These are phyloP conservation scores for Schizothorax lantsangensis DNA, from an alignment of 2,797 vertebrate species.

Conservation along the genomic window DNA sequence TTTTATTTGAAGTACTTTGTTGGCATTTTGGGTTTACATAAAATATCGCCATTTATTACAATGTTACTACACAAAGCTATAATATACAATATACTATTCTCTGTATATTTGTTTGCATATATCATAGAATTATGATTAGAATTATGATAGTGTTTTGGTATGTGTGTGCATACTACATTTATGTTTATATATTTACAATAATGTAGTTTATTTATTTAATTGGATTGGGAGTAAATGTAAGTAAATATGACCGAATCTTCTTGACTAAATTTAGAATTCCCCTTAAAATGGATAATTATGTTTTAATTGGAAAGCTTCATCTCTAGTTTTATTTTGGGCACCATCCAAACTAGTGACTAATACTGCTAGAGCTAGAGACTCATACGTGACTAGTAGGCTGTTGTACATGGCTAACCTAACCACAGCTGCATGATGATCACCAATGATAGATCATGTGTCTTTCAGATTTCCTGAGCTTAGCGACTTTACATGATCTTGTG, in stretches of 20 bases:
- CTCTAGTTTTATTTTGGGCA: not conserved
- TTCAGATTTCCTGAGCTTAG: not conserved
- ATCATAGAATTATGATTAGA: not conserved
- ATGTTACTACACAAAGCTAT: not conserved
- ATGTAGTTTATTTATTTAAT: not conserved
- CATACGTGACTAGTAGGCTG: constrained; percentile 52
- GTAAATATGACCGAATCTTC: not conserved
- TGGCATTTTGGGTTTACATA: not conserved
- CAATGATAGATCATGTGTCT: not conserved
- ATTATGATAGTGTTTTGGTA: not conserved
- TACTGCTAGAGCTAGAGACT: constrained; percentile 30
- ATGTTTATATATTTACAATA: not conserved
- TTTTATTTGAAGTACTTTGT: not conserved
- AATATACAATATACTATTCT: not conserved
- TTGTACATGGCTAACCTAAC: constrained; percentile 49
- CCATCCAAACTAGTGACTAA: constrained; percentile 5
- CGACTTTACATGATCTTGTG: not conserved
- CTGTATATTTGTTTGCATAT: not conserved
- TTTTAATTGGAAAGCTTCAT: not conserved
- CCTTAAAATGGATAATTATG: not conserved
- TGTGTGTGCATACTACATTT: not conserved
- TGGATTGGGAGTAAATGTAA: not conserved
- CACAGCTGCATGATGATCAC: not conserved
- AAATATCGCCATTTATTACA: not conserved
- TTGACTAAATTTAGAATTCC: not conserved